Evolutionary conservation across 1,140 invertebrate species (phyloP).

Genomic region (Gonioctena quinquepunctata): DNA sequence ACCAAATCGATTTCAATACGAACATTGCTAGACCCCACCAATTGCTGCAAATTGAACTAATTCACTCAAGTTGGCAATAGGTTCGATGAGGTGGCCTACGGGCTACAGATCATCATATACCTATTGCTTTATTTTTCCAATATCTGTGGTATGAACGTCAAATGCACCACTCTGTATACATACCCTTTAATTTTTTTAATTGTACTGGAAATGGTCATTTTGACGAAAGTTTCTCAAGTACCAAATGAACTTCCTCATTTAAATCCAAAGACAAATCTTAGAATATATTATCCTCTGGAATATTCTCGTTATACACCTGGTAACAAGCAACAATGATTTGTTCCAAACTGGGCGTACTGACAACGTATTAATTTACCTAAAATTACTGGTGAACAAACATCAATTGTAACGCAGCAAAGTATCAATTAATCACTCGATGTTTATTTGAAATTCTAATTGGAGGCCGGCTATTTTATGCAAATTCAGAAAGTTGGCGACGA

Average conservation of each 20-base stretch:
- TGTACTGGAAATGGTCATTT: no score
- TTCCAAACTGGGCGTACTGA: neutral
- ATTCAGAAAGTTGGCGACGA: conserved; percentile 4
- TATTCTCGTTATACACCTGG: neutral
- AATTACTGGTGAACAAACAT: neutral
- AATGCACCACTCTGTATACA: no score
- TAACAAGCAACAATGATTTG: neutral
- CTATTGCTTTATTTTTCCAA: no score
- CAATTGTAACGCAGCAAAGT: neutral
- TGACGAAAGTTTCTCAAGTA: no score
- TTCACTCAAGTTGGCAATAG: no score
- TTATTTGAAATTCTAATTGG: conserved; percentile 10
- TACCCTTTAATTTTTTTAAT: no score
- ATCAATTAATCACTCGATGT: conserved; percentile 1
- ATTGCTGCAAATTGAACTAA: no score
- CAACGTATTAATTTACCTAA: conserved; percentile 6
- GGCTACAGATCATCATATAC: no score
- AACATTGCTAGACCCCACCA: no score
- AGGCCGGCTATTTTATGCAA: conserved; percentile 3
- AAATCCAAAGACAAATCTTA: neutral
- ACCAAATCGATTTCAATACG: no score
- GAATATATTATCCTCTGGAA: neutral
- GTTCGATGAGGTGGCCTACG: no score
- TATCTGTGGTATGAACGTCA: no score
- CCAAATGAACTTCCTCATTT: neutral